Evolutionary conservation across 1,140 invertebrate genomes (phyloP), one percentile per base, ranked within the genome.

Genomic region (Macrobrachium nipponense): DNA sequence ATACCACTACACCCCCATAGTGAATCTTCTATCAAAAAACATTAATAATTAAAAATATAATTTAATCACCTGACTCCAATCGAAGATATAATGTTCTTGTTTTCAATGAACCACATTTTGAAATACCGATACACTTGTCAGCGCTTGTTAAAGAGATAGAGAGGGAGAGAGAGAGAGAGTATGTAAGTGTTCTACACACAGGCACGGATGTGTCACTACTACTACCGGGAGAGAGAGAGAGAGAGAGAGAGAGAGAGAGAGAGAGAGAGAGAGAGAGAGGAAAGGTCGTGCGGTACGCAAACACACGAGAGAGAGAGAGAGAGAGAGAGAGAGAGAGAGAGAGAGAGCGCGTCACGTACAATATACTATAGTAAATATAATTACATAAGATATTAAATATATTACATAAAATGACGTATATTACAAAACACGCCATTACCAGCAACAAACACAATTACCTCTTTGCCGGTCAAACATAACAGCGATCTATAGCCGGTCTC

Each of bases 201-300:
- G 14, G 8, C n/a, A 18, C n/a, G 20, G 0, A 72, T 4, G 20
- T 14, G 20, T 36, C 14, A 18, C 14, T 20, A 72, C 11, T 72
- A 5, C 20, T 2, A 8, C 5, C 20, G 14, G 2, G 15, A 23
- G 68, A 18, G 20, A 72, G 14, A 18, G 68, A 18, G 14, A 18
- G 20, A 36, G 14, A 18, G 36, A 14, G 14, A 23, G 20, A 12
- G 36, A 23, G 68, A 72, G 68, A 72, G 68, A 72, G 68, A 72
- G 68, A 27, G 23, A 73, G 70, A 73, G 70, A 73, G 23, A 73
- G 70, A 73, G 70, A 73, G 70, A 73, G 23, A 36, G n/a, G 70
- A 27, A 44, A 73, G 23, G n/a, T 14, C 6, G 23, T 43, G 11
- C 36, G 20, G 18, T 17, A 73, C 14, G n/a, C 27, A 36, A 51